Conservation (phyloP, 2,113 vertebrate species). For the Cryptoleucopteryx plumbea region DNA sequence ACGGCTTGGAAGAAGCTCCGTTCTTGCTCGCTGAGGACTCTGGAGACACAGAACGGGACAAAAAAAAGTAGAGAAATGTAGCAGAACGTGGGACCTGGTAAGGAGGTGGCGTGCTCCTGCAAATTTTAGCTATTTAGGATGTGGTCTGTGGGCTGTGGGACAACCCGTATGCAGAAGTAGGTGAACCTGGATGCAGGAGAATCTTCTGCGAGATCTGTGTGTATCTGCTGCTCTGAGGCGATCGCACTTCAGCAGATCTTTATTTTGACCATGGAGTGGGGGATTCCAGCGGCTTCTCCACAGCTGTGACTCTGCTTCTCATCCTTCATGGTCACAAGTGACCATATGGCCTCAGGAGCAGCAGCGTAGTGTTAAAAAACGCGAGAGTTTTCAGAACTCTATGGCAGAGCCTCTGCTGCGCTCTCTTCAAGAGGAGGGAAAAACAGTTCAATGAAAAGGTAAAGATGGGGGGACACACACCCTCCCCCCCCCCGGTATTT, state of each 20-base stretch:
- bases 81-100: neutral
- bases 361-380: neutral
- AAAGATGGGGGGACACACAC: neutral
- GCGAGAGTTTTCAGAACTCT: neutral
- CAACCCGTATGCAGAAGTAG: neutral
- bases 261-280: neutral
- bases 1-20: neutral
- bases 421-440: neutral
- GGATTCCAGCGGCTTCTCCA: neutral
- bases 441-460: neutral
- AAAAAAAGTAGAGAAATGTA: neutral
- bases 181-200: neutral
- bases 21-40: neutral
- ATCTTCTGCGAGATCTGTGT: neutral
- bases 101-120: neutral
- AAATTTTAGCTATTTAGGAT: neutral
- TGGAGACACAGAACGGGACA: neutral
- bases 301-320: neutral
- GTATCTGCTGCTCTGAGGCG: neutral
- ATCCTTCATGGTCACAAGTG: neutral
- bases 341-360: neutral
- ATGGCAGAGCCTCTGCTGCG: neutral
- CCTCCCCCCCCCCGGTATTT: fast-evolving
- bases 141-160: neutral
- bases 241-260: neutral